Base-by-base conservation (phyloP, 2,888 invertebrate genomes). In the Horisme vitalbata region DNA sequence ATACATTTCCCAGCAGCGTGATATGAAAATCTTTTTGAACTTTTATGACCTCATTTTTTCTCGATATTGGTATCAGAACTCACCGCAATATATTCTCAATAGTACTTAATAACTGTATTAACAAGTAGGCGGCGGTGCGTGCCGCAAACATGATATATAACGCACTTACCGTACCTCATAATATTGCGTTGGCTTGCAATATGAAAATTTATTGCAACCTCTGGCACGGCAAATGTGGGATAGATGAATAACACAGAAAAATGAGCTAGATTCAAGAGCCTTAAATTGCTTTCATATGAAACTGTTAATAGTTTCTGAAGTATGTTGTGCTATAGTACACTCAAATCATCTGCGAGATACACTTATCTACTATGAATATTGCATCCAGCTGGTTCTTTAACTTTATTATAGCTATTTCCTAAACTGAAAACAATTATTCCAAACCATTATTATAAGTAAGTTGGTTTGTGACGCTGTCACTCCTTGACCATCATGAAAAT, bases 201-300 rank as follows among this genome's bases (percentile, higher is more conserved):
- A 87, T 88, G 79, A 86, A 86, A 87, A 88, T 87, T 85, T 87
- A 88, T 87, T 76, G 80, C 81, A 79, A 78, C 75, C 73, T 76
- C 69, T 73, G 73, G 65, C 73, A 72, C 68, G 68, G 45, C 39
- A 68, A 77, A 75, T 74, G 68, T 71, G 65, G 68, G 70, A 67
- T 82, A 80, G 55, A 59, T 55, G 56, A 52, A 44, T 55, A 52
- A 43, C 47, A 41, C 32, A 48, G 50, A 58, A 53, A 54, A 59
- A 58, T 45, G 50, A 45, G 50, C 44, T 39, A 45, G 47, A 52
- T 35, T 28, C 15, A 39, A 18, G n/a, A 21, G 21, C 26, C 11
- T 15, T 27, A 26, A 32, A 45, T 34, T 37, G 12, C 10, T 27
- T 23, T 23, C 9, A n/a, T n/a, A n/a, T 23, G 3, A n/a, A n/a